A percentile compares a stretch with the other conserved stretches of the same genome.
Conservation (phyloP, 2,888 invertebrate species). For the Eupithecia abbreviata region DNA sequence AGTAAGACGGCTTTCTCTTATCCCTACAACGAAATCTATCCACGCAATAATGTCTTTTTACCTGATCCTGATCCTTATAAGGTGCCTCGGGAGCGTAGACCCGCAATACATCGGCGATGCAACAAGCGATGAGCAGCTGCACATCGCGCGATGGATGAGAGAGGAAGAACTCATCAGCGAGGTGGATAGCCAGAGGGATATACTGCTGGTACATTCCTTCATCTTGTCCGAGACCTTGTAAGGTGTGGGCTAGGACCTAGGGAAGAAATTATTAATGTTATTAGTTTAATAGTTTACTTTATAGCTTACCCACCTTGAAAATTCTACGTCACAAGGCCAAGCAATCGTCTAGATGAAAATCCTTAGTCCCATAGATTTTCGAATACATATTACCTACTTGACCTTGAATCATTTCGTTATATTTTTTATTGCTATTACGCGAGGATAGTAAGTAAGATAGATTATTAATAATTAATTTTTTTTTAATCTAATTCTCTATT, state of each 20-base stretch:
- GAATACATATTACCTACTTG: too few species aligned
- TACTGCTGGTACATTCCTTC: constrained; percentile 96
- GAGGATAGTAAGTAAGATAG: too few species aligned
- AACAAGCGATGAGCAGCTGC: constrained; percentile 96
- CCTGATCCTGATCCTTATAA: constrained; percentile 97
- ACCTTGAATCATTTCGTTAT: too few species aligned
- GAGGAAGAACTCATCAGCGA: constrained; percentile 96
- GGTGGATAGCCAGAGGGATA: constrained; percentile 94
- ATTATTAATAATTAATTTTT: too few species aligned
- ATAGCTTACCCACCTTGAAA: too few species aligned
- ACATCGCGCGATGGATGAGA: constrained; percentile 96
- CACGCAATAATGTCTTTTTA: constrained; percentile 58
- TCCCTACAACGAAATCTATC: not conserved
- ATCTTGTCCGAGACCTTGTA: constrained; percentile 98
- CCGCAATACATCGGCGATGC: constrained; percentile 97
- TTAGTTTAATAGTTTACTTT: not conserved
- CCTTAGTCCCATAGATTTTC: too few species aligned
- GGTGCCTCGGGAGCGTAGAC: constrained; percentile 99
- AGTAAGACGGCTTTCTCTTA: too few species aligned
- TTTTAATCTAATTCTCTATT: too few species aligned
- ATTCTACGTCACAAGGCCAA: too few species aligned
- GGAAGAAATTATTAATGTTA: constrained; percentile 1
- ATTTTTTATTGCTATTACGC: too few species aligned
- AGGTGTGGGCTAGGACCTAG: constrained; percentile 94
- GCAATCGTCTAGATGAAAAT: too few species aligned